Conservation (phyloP, 2,888 invertebrate species). For the Callosobruchus maculatus region DNA sequence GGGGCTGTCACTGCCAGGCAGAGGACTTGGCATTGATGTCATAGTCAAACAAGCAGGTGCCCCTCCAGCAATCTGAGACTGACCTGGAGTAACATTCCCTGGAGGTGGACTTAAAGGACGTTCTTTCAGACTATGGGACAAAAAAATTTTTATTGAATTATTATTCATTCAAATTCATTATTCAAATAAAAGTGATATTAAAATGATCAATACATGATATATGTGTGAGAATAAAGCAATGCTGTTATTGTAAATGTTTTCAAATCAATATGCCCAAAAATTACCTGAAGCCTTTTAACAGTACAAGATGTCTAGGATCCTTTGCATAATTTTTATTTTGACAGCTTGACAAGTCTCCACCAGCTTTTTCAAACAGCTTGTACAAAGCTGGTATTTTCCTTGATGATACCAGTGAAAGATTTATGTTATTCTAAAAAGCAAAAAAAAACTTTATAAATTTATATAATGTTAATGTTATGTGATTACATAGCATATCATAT, state of each 20-base stretch:
- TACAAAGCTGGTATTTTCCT: conserved; percentile 82
- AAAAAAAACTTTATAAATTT: too few relatives aligned
- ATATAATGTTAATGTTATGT: too few relatives aligned
- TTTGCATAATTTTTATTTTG: conserved; percentile 89
- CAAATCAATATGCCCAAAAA: too few relatives aligned
- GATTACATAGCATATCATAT: conserved; percentile 12
- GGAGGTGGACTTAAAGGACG: conserved; percentile 63
- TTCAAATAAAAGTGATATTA: not conserved
- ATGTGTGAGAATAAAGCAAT: not conserved
- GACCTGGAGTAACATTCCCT: conserved; percentile 40
- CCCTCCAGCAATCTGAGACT: conserved; percentile 40
- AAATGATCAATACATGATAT: not conserved
- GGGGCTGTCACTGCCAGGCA: conserved; percentile 56
- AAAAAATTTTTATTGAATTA: conserved; percentile 1
- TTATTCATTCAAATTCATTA: not conserved
- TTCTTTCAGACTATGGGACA: conserved; percentile 56
- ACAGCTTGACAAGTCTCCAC: conserved; percentile 75
- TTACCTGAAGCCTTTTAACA: conserved; percentile 69
- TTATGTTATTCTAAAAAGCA: conserved; percentile 65
- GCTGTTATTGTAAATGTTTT: too few relatives aligned
- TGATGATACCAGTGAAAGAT: conserved; percentile 85
- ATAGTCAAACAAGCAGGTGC: conserved; percentile 34
- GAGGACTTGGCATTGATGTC: conserved; percentile 54
- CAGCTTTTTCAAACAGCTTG: conserved; percentile 86
- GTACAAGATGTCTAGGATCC: conserved; percentile 77